Evolutionary conservation across 2,113 vertebrate species (phyloP).

Genomic region (Odobenus rosmarus): DNA sequence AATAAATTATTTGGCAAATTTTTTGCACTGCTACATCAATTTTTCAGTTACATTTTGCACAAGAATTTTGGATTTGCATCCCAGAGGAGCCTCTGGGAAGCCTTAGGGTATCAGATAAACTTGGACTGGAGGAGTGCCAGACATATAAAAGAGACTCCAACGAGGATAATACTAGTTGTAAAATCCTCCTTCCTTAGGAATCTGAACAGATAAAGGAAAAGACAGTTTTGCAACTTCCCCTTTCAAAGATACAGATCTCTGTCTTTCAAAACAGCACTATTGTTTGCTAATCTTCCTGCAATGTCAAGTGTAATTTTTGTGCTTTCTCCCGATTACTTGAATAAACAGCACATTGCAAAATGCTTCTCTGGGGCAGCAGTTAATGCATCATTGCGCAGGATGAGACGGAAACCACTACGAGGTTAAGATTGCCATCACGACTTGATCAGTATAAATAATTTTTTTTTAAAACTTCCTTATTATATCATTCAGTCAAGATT

Average conservation of each 20-base stretch:
- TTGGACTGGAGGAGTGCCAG: constrained; percentile 69
- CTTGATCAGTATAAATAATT: background rate
- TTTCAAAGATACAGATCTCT: constrained; percentile 77
- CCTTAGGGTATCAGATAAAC: constrained; percentile 73
- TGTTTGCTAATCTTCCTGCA: constrained; percentile 79
- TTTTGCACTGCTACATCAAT: constrained; percentile 15
- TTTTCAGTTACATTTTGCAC: constrained; percentile 67
- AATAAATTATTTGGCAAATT: constrained; percentile 63
- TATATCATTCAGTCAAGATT: background rate
- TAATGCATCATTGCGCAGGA: background rate
- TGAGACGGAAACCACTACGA: background rate
- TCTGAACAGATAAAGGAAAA: constrained; percentile 77
- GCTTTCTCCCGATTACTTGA: constrained; percentile 74
- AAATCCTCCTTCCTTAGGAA: constrained; percentile 73
- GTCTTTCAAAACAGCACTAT: constrained; percentile 82
- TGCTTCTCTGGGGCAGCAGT: constrained; percentile 39
- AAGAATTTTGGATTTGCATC: constrained; percentile 51
- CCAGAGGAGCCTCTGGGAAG: constrained; percentile 66
- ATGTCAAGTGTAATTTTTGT: constrained; percentile 70
- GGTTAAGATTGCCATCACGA: background rate
- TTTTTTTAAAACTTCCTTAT: background rate
- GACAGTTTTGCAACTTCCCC: constrained; percentile 80
- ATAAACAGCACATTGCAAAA: constrained; percentile 73
- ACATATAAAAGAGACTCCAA: constrained; percentile 52
- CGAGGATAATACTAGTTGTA: constrained; percentile 64